phyloP scores from a whole-genome alignment of 2,888 invertebrate genomes.

The Liposcelis brunnea region DNA sequence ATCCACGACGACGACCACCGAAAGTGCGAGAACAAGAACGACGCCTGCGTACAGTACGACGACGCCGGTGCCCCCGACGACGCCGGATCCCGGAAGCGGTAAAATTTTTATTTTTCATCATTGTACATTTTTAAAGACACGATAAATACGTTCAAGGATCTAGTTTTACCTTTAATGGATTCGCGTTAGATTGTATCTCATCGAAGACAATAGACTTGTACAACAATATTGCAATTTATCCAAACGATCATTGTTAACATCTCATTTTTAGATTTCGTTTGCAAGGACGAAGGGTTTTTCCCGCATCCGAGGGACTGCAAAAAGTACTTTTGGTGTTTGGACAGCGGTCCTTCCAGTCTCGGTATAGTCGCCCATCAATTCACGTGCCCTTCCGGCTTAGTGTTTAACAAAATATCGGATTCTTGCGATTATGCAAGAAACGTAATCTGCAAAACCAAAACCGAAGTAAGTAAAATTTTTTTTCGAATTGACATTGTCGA shows the following conservation, averaged over 20 bases:
- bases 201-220: too few species aligned
- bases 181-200: too few species aligned
- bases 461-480: slow-evolving; percentile 20
- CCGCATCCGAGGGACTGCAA: slow-evolving; percentile 83
- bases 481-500: too few species aligned
- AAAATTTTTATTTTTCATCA: slow-evolving; percentile 17
- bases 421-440: slow-evolving; percentile 85
- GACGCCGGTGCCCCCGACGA: slow-evolving; percentile 73
- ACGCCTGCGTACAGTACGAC: slow-evolving; percentile 30
- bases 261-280: slow-evolving; percentile 56
- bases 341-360: slow-evolving; percentile 71
- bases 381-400: slow-evolving; percentile 77
- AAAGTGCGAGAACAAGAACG: slow-evolving; percentile 29
- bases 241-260: slow-evolving; percentile 2
- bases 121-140: not conserved
- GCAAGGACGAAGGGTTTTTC: slow-evolving; percentile 84
- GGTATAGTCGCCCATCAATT: slow-evolving; percentile 86
- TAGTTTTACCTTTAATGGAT: not conserved
- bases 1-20: slow-evolving; percentile 33
- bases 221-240: too few species aligned
- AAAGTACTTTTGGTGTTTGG: slow-evolving; percentile 89
- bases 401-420: slow-evolving; percentile 80
- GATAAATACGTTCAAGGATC: not conserved
- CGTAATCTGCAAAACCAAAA: slow-evolving; percentile 56
- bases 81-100: slow-evolving; percentile 77